phyloP scores from a whole-genome alignment of 2,113 vertebrate species.

The Phaethornis superciliosus region DNA sequence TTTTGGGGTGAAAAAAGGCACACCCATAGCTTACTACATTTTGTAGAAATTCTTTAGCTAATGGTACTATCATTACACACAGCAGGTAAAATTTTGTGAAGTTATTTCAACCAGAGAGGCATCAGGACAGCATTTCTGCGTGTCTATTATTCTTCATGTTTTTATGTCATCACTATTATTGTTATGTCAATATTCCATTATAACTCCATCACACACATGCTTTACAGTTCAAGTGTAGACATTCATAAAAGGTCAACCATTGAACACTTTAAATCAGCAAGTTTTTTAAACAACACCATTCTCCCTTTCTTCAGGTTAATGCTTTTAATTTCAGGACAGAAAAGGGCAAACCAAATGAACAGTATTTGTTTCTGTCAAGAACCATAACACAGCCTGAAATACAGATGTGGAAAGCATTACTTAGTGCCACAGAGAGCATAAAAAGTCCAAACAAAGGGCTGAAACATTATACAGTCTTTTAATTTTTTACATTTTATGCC shows the following conservation, averaged over 20 bases:
- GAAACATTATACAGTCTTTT: not conserved
- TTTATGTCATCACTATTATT: not conserved
- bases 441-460: not conserved
- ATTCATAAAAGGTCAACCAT: constrained; percentile 41
- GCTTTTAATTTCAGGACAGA: constrained; percentile 27
- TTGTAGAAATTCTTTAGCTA: not conserved
- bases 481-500: not conserved
- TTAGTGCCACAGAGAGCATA: not conserved
- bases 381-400: not conserved
- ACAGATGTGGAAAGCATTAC: not conserved
- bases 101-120: not conserved
- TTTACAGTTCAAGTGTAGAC: constrained; percentile 11
- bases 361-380: not conserved
- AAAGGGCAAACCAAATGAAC: not conserved
- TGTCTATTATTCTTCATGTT: not conserved
- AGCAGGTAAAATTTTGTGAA: not conserved
- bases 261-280: constrained; percentile 26
- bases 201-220: not conserved
- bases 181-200: constrained; percentile 22
- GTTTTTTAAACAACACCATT: not conserved
- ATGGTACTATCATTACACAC: not conserved
- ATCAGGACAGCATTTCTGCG: not conserved
- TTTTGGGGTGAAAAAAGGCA: not conserved
- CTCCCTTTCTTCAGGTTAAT: not conserved
- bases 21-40: not conserved